Conservation (phyloP, 64 coral and sea anemone species). For the Actinia tenebrosa region DNA sequence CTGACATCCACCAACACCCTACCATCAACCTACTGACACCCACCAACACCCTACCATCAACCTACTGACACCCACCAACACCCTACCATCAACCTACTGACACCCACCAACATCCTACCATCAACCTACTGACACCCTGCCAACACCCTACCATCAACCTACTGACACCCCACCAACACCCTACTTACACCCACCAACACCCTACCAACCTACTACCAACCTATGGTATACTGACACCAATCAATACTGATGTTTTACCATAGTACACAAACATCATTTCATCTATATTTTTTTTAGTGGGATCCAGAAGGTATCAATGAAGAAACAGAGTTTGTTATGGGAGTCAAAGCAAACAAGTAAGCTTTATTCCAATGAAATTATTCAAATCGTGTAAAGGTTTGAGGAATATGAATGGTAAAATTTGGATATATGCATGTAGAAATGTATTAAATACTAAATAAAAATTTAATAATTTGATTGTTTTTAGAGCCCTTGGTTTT, state of each 20-base stretch:
- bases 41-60: not conserved
- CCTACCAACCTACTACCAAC: no score
- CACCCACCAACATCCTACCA: no score
- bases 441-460: no score
- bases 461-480: not conserved
- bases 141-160: no score
- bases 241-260: not conserved
- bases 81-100: no score
- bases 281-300: slow-evolving; percentile 56
- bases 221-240: no score
- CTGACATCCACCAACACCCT: not conserved
- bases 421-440: no score
- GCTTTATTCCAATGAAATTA: not conserved
- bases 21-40: not conserved
- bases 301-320: slow-evolving; percentile 90
- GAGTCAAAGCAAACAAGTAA: slow-evolving; percentile 99
- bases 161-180: no score
- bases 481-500: slow-evolving; percentile 88
- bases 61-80: no score
- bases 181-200: not conserved
- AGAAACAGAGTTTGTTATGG: slow-evolving; percentile 98
- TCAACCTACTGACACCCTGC: no score
- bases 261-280: not conserved
- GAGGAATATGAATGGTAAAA: no score
- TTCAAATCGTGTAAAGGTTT: no score